phyloP scores from a whole-genome alignment of 1,140 invertebrate genomes.

The Melitaea cinxia region DNA sequence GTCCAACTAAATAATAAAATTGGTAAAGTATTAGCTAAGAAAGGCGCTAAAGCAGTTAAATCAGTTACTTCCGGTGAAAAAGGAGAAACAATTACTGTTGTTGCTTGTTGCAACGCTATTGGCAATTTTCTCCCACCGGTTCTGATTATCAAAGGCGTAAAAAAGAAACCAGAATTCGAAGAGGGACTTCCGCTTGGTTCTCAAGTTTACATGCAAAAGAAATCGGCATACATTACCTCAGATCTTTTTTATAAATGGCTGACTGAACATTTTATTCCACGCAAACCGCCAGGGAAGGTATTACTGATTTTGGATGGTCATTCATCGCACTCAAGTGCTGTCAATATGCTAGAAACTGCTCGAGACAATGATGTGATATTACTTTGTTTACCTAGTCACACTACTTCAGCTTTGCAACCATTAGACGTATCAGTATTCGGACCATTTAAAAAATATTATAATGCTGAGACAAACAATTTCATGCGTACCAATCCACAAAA shows the following conservation, averaged over 20 bases:
- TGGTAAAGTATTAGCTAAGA: too few species aligned
- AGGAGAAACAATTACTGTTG: too few species aligned
- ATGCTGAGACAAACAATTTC: background rate
- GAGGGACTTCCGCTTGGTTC: background rate
- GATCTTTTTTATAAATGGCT: background rate
- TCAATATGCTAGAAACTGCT: background rate
- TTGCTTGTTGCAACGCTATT: too few species aligned
- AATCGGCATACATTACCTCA: background rate
- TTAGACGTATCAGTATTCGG: background rate
- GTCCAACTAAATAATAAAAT: too few species aligned
- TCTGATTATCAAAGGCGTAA: background rate
- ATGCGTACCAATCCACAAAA: background rate
- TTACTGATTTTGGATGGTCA: background rate
- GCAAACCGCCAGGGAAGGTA: background rate
- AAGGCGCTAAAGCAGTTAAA: too few species aligned
- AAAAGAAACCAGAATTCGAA: background rate
- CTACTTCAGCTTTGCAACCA: background rate
- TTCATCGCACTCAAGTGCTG: background rate
- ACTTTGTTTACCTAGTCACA: background rate
- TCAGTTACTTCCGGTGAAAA: too few species aligned
- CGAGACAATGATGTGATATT: background rate
- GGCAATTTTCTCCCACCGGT: background rate
- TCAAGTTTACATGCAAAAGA: constrained; percentile 2
- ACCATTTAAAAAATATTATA: background rate
- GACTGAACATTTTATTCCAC: background rate